phyloP scores from a whole-genome alignment of 1,140 invertebrate genomes.

The Cyphomyrmex costatus region DNA sequence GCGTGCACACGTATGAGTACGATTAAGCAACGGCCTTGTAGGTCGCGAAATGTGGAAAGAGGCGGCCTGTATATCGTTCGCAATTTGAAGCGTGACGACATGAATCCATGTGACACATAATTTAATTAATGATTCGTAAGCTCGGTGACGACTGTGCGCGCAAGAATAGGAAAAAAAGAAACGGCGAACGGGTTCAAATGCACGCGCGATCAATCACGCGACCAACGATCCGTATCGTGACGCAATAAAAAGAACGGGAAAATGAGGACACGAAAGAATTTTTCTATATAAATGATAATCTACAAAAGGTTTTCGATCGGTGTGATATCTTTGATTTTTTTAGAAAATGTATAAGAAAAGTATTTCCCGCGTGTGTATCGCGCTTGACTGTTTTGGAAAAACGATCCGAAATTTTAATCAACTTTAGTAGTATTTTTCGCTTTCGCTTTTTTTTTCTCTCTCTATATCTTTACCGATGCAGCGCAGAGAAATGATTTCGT shows the following conservation, averaged over 20 bases:
- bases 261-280: conserved; percentile 7
- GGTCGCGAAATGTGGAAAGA: conserved; percentile 44
- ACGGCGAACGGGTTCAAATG: conserved; percentile 1
- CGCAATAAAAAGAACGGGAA: conserved; percentile 11
- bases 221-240: conserved; percentile 17
- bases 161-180: background rate
- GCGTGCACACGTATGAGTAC: conserved; percentile 29
- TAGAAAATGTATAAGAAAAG: background rate
- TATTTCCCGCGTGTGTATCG: background rate
- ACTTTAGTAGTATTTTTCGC: background rate
- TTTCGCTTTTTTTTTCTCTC: background rate
- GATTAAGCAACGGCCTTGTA: conserved; percentile 1
- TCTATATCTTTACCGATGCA: conserved; percentile 5
- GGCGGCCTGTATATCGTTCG: background rate
- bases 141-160: conserved; percentile 28
- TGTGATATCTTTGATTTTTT: background rate
- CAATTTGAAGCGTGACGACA: conserved; percentile 66
- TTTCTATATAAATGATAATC: conserved; percentile 4
- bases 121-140: conserved; percentile 70
- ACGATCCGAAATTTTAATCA: background rate
- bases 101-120: conserved; percentile 67
- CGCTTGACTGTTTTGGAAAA: background rate
- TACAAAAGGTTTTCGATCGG: background rate
- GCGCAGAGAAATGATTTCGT: conserved; percentile 37
- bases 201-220: conserved; percentile 29